phyloP scores from a whole-genome alignment of 1,140 invertebrate species.

The Plutomurus gul region DNA sequence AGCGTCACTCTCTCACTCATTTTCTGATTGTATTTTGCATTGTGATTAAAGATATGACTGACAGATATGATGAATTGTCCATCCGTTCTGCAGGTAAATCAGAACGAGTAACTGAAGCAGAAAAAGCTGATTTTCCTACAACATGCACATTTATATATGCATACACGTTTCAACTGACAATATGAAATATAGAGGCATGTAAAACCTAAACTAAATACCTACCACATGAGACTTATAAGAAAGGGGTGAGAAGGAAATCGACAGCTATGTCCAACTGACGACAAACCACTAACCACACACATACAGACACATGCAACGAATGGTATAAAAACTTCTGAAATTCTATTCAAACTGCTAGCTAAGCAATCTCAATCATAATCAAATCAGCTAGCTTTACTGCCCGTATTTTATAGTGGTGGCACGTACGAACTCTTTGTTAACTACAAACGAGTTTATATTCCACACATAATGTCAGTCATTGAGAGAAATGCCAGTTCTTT shows the following conservation, averaged over 20 bases:
- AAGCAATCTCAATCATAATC: not conserved
- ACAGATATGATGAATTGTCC: constrained; percentile 17
- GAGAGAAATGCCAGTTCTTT: not conserved
- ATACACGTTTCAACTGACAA: too few relatives aligned
- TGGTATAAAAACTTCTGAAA: not conserved
- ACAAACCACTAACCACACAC: not conserved
- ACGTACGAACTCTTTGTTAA: not conserved
- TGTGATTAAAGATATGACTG: constrained; percentile 11
- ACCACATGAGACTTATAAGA: too few relatives aligned
- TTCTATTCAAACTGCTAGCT: not conserved
- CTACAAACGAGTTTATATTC: not conserved
- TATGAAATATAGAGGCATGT: too few relatives aligned
- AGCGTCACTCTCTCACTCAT: constrained; percentile 11
- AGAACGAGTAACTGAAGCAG: not conserved
- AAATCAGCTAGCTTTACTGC: not conserved
- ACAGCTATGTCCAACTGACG: not conserved
- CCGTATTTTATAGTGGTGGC: not conserved
- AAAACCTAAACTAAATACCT: too few relatives aligned
- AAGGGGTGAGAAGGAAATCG: constrained; percentile 6
- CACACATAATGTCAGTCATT: not conserved
- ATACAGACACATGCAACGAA: not conserved
- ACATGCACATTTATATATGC: too few relatives aligned
- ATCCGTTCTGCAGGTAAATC: not conserved
- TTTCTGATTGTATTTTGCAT: constrained; percentile 5
- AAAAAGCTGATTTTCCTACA: not conserved